These are phyloP conservation scores for Stichodactyla mertensii DNA, from an alignment of 64 coral and sea anemone species.

Conservation along the genomic window DNA sequence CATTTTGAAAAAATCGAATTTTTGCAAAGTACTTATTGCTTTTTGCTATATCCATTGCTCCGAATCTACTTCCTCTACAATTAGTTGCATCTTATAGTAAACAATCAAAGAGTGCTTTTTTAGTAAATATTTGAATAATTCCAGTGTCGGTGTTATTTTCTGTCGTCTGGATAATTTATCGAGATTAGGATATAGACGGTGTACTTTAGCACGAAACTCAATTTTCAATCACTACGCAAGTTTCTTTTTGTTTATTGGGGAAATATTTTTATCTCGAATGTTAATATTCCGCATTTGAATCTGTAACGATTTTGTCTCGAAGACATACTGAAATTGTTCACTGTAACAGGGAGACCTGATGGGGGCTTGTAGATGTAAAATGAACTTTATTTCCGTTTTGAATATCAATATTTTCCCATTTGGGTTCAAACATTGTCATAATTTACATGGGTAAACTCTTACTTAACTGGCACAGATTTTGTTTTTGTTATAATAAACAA, in stretches of 20 bases:
- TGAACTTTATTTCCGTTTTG: conserved; percentile 6
- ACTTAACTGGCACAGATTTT: background rate
- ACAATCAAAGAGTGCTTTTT: background rate
- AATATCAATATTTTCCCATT: background rate
- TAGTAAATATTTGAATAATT: conserved; percentile 1
- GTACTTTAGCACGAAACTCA: background rate
- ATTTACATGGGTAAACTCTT: background rate
- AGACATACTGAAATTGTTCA: background rate
- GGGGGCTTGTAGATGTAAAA: background rate
- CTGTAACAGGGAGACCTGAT: background rate
- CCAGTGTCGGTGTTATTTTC: background rate
- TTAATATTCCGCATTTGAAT: background rate
- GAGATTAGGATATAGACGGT: too few relatives aligned
- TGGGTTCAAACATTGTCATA: background rate
- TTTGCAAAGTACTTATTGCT: background rate
- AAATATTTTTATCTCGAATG: background rate
- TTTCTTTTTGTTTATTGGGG: background rate
- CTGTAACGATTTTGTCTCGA: background rate
- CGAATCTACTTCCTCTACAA: background rate
- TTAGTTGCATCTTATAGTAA: background rate
- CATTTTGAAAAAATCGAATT: background rate
- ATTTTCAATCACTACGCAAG: background rate
- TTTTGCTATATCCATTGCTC: background rate
- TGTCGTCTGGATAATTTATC: background rate
- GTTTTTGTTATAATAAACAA: background rate